Conservation (phyloP, 2,113 vertebrate genomes). For the Campylomormyrus numenius region DNA sequence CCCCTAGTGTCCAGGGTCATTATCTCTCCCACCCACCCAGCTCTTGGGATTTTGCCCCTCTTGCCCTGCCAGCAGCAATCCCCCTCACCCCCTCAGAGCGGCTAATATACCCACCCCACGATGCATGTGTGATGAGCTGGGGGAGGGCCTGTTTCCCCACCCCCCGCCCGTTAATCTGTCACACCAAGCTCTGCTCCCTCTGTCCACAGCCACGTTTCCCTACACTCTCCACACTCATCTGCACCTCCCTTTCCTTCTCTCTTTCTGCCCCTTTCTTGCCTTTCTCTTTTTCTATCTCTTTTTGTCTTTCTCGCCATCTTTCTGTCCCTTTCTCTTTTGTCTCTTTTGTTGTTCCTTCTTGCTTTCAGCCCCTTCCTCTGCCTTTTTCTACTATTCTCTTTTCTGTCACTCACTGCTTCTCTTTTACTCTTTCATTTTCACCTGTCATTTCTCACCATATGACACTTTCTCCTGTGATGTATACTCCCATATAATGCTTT, state of each 20-base stretch:
- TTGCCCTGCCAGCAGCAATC: background rate
- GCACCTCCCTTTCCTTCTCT: background rate
- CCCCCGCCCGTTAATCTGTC: conserved; percentile 14
- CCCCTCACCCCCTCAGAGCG: background rate
- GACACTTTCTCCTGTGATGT: background rate
- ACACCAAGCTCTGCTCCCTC: background rate
- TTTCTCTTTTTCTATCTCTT: background rate
- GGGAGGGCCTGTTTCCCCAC: background rate
- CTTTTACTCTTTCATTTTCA: background rate
- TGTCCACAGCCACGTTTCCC: background rate
- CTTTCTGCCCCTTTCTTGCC: background rate
- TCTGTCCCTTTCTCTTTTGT: background rate
- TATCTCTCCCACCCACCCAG: background rate
- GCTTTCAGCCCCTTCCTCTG: background rate
- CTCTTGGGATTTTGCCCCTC: background rate
- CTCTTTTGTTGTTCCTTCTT: background rate
- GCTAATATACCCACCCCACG: conserved; percentile 29
- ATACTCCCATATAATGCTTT: background rate
- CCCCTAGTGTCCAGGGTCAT: background rate
- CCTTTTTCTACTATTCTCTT: background rate
- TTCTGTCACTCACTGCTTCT: background rate
- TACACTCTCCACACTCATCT: background rate
- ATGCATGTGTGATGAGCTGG: conserved; percentile 36
- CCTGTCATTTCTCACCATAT: background rate
- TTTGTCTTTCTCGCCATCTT: too few species aligned